Conservation (phyloP, 2,888 invertebrate species). For the Latheticus oryzae region DNA sequence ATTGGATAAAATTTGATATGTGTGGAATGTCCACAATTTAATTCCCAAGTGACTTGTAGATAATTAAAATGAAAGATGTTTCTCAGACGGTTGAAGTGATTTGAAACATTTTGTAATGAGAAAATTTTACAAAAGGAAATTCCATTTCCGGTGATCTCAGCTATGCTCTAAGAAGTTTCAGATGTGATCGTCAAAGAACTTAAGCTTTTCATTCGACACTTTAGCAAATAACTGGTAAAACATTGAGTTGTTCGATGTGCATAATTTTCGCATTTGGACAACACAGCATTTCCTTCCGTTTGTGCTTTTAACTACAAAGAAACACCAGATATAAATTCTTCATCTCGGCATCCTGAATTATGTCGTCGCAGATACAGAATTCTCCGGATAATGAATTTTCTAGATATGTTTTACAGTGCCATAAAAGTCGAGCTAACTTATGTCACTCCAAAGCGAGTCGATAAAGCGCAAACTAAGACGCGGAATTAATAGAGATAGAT, state of each 20-base stretch:
- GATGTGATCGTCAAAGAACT: too few species aligned
- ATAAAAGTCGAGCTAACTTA: conserved; percentile 57
- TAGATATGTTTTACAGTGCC: conserved; percentile 58
- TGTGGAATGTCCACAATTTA: too few species aligned
- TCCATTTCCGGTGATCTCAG: background rate
- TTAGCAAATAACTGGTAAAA: conserved; percentile 35
- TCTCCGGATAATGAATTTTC: conserved; percentile 56
- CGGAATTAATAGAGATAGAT: conserved; percentile 57
- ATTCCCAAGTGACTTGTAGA: too few species aligned
- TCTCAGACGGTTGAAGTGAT: too few species aligned
- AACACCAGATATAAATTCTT: conserved; percentile 44
- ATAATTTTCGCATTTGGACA: conserved; percentile 40
- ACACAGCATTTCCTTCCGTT: conserved; percentile 38
- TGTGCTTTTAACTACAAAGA: conserved; percentile 35
- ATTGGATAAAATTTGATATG: too few species aligned
- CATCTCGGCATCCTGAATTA: conserved; percentile 44
- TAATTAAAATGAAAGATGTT: too few species aligned
- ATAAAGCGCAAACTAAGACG: conserved; percentile 53
- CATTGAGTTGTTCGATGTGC: conserved; percentile 35
- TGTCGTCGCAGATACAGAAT: conserved; percentile 41
- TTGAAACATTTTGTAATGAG: conserved; percentile 3
- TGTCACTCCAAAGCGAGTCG: conserved; percentile 50
- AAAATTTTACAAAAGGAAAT: conserved; percentile 4
- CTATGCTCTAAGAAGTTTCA: too few species aligned
- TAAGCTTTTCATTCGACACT: too few species aligned